phyloP scores from a whole-genome alignment of 2,888 invertebrate species.

The Phyllotreta striolata region DNA sequence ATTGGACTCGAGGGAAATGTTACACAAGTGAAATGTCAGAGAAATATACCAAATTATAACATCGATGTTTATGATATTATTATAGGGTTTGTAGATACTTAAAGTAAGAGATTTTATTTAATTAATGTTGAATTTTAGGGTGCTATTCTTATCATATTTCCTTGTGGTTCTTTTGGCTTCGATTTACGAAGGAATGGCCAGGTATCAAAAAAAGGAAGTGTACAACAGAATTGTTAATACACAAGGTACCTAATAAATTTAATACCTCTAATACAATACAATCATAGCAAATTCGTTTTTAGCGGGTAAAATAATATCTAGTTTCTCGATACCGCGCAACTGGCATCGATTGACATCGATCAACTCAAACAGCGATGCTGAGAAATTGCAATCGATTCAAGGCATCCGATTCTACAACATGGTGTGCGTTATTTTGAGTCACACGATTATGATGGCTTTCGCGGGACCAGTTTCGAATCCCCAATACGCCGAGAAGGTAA shows the following conservation, averaged over 20 bases:
- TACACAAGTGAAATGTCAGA: conserved; percentile 44
- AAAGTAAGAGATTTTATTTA: not conserved
- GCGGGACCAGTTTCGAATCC: conserved; percentile 48
- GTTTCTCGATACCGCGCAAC: conserved; percentile 47
- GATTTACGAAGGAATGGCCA: conserved; percentile 43
- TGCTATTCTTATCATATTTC: conserved; percentile 38
- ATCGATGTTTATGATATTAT: conserved; percentile 41
- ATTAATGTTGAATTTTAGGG: conserved; percentile 28
- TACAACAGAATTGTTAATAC: conserved; percentile 34
- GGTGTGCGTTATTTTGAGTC: conserved; percentile 49
- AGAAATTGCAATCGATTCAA: conserved; percentile 47
- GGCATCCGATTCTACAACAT: conserved; percentile 51
- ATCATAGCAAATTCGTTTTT: conserved; percentile 22
- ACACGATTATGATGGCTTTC: conserved; percentile 48
- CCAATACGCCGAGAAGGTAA: conserved; percentile 49
- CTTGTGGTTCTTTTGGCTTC: conserved; percentile 43
- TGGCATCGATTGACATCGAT: conserved; percentile 42
- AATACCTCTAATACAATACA: not conserved
- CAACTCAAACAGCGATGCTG: conserved; percentile 40
- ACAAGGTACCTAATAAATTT: conserved; percentile 27
- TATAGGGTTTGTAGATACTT: conserved; percentile 39
- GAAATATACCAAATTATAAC: conserved; percentile 28
- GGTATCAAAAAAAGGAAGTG: conserved; percentile 34
- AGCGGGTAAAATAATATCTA: conserved; percentile 43
- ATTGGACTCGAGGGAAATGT: conserved; percentile 46